These are phyloP conservation scores for Euglossa dilemma DNA, from an alignment of 1,140 invertebrate species.

Conservation along the genomic window DNA sequence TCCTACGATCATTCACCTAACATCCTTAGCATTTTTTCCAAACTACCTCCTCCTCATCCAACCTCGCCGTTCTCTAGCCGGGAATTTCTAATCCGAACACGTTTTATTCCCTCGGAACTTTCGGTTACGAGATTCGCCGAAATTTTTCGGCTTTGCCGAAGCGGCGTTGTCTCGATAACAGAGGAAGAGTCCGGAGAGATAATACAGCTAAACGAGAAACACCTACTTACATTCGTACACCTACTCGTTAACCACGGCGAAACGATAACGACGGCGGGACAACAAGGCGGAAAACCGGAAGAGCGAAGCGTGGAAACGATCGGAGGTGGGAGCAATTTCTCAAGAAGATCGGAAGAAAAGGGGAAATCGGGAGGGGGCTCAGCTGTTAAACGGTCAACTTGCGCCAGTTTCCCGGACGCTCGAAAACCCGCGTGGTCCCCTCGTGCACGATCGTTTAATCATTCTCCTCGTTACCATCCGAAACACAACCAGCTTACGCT, in stretches of 20 bases:
- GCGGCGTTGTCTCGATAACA: too few species aligned
- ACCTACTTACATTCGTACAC: too few species aligned
- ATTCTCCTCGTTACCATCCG: not conserved
- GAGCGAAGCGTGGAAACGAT: too few species aligned
- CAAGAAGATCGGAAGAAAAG: not conserved
- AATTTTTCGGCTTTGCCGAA: too few species aligned
- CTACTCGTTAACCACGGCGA: too few species aligned
- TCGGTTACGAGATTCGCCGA: too few species aligned
- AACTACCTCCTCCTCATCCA: not conserved
- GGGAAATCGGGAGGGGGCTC: not conserved
- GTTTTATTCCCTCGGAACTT: too few species aligned
- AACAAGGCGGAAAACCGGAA: not conserved
- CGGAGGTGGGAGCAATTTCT: not conserved
- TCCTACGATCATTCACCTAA: not conserved
- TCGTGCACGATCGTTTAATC: not conserved
- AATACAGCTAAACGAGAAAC: too few species aligned
- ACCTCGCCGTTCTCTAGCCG: not conserved
- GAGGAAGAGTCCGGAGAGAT: too few species aligned
- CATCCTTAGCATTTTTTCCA: not conserved
- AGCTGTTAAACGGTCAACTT: not conserved
- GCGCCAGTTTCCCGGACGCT: accelerated
- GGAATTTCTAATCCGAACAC: not conserved
- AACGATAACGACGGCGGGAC: too few species aligned
- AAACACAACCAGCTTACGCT: not conserved
- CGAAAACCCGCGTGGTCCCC: not conserved